Evolutionary conservation across 92 coral and sea anemone genomes (phyloP), one percentile per base, ranked within the genome.

Genomic region (Parazoanthus darwini): DNA sequence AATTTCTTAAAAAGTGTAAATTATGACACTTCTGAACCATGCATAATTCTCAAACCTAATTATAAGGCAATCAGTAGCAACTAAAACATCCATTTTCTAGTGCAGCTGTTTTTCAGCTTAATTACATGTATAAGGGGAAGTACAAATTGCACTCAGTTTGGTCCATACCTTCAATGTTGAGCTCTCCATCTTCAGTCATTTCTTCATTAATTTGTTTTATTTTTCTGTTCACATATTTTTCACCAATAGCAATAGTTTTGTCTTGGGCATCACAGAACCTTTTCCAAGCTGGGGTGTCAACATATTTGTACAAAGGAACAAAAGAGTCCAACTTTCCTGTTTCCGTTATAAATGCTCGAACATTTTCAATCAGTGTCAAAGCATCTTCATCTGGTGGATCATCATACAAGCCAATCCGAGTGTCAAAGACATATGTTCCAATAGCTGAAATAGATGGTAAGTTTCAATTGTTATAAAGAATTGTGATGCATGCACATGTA

Each of bases 281-380:
- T 44, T 68, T 82, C 86, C 86, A 82, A 10, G 86, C 2, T 67
- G 77, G 86, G 3, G 86, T 82, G 59, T 25, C 56, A 43, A 82
- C 68, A 66, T 82, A 82, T 43, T 82, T 82, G 77, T 82, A 82
- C 23, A 82, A 20, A 29, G 86, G 86, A 70, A 82, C 26, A 35
- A 71, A 15, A 43, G 56, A 22, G 3, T 82, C 65, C 42, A 82
- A 33, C 5, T 39, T 43, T 82, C 86, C 86, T 13, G 86, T 82
- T 68, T 82, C 86, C 1, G 77, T 44, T n/a, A 82, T 67, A 44
- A 82, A 82, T 15, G 86, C 77, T 46, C 37, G 56, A 4, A 82
- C 86, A n/a, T 73, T 73, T 23, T 82, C 56, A n/a, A 82, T 82
- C 25, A 82, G 78, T n/a, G 29, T 51, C 8, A 82, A 67, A 37